Base-by-base conservation (phyloP, 2,888 invertebrate species). In the Rutpela maculata region DNA sequence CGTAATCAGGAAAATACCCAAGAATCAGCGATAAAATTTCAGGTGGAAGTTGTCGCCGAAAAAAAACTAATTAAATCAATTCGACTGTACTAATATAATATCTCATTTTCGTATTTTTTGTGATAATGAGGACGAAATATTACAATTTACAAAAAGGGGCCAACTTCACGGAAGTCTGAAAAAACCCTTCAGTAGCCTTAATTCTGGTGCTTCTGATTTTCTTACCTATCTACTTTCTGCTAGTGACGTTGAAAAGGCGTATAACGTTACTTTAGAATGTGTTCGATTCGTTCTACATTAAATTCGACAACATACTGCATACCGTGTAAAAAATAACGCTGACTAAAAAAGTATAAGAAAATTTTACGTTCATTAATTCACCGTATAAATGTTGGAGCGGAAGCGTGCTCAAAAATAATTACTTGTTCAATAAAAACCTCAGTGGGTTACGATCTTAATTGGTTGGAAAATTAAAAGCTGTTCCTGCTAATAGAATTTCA, bases 391-490 rank as follows among this genome's bases (percentile, higher is more conserved):
- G 2, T 2, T 6, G 15, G 50, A 50, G 50, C 50, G 15, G n/a
- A 6, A 50, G 50, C 50, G 50, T 50, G n/a, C 50, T 50, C 50
- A 50, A 50, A 50, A 50, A 50, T 50, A 50, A 50, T 50, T 50
- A 50, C 50, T 50, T 50, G 50, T 50, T n/a, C 50, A 50, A 50
- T 50, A 50, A 50, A 50, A 50, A 50, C 50, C 50, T 50, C 5
- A 50, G n/a, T 50, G 50, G 50, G 50, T 50, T 50, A n/a, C 50
- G 50, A 50, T 50, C 50, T 50, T 50, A 50, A 50, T 50, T 50
- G 50, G 50, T 50, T 50, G 50, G 50, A 50, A 50, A 50, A 50
- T 50, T 50, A 50, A 50, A 50, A 50, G 50, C 50, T 50, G 50
- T 50, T 50, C 50, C 15, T 50, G 12, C 15, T 50, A 50, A 50